phyloP scores from a whole-genome alignment of 2,888 invertebrate species.

The Pyrrhosoma nymphula region DNA sequence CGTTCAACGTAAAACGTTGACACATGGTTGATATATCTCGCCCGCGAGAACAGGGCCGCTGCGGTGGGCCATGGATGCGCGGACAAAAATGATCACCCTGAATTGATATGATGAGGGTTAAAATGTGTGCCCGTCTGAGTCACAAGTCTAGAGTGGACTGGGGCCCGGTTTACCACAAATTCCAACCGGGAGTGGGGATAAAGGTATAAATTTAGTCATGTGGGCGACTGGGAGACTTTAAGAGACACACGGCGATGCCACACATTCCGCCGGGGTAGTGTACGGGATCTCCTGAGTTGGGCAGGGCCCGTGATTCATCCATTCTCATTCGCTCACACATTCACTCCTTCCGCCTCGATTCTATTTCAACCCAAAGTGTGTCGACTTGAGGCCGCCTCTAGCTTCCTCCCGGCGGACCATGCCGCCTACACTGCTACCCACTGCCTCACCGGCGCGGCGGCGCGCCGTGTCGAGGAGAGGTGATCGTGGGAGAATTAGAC shows the following conservation, averaged over 20 bases:
- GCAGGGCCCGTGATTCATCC: constrained; percentile 1
- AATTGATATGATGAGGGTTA: background rate
- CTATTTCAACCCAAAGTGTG: background rate
- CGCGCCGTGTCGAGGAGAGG: background rate
- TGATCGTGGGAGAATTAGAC: constrained; percentile 35
- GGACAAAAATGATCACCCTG: background rate
- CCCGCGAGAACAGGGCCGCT: too few relatives aligned
- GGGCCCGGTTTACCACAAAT: background rate
- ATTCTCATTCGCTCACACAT: background rate
- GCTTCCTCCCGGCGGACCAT: background rate
- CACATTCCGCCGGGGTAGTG: background rate
- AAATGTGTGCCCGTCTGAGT: background rate
- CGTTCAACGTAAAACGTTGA: too few relatives aligned
- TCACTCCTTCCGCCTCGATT: background rate
- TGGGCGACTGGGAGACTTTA: background rate
- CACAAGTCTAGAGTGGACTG: background rate
- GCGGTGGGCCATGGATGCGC: background rate
- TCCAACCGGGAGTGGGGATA: background rate
- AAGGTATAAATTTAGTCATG: background rate
- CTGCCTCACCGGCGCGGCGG: background rate
- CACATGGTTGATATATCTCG: too few relatives aligned
- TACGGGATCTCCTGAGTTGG: constrained; percentile 15
- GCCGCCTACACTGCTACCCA: too few relatives aligned
- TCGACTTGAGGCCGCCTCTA: background rate
- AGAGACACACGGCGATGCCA: background rate